Evolutionary conservation across 2,888 invertebrate species (phyloP).

Genomic region (Prosapia bicincta): DNA sequence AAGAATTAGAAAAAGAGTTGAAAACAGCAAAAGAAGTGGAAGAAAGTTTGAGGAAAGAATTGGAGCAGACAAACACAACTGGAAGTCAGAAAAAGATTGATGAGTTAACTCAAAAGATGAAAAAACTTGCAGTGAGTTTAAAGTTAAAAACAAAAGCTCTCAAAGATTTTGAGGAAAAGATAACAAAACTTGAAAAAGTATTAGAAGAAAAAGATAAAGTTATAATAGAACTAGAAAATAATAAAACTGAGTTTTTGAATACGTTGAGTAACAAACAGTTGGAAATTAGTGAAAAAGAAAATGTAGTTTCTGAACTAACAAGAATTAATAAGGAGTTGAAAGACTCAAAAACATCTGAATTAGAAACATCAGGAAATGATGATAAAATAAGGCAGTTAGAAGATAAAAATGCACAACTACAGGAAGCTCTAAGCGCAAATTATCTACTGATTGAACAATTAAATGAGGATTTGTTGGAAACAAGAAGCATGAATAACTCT

Average conservation of each 20-base stretch:
- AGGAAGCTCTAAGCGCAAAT: constrained; percentile 14
- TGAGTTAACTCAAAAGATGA: constrained; percentile 43
- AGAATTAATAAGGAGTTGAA: background rate
- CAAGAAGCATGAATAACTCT: constrained; percentile 30
- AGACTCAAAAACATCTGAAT: background rate
- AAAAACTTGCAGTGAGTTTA: constrained; percentile 70
- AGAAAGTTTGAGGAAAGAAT: constrained; percentile 9
- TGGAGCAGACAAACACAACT: background rate
- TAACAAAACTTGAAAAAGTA: constrained; percentile 24
- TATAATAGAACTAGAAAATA: constrained; percentile 11
- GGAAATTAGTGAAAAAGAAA: background rate
- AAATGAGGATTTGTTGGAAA: constrained; percentile 26
- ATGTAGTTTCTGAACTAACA: background rate
- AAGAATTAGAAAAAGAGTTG: constrained; percentile 12
- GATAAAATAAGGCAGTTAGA: constrained; percentile 16
- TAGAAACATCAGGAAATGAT: background rate
- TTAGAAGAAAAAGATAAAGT: constrained; percentile 25
- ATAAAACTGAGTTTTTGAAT: background rate
- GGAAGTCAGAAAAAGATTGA: background rate
- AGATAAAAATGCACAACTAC: constrained; percentile 14
- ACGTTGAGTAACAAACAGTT: background rate
- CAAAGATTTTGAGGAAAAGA: constrained; percentile 56
- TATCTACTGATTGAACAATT: constrained; percentile 28
- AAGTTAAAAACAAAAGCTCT: constrained; percentile 68
- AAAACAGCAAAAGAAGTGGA: constrained; percentile 3